phyloP scores from a whole-genome alignment of 2,888 invertebrate species.

The Epistrophella euchroma region DNA sequence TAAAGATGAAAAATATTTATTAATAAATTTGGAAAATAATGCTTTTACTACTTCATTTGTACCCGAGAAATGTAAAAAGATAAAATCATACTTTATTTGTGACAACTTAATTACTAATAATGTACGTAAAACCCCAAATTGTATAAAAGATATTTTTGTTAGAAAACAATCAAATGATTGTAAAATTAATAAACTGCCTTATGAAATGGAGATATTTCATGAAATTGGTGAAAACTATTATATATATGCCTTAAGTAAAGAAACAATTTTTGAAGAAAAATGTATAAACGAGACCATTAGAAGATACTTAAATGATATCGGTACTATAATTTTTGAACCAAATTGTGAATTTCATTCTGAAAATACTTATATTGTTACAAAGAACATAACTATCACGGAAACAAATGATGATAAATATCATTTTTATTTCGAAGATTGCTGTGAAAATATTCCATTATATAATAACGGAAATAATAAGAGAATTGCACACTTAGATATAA shows the following conservation, averaged over 20 bases:
- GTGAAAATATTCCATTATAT: background rate
- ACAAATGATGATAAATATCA: background rate
- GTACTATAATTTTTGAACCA: too few species aligned
- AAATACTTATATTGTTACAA: too few species aligned
- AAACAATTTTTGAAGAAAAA: too few species aligned
- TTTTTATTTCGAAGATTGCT: background rate
- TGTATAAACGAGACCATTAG: too few species aligned
- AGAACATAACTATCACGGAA: too few species aligned
- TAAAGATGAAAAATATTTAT: conserved; percentile 5
- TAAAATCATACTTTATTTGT: background rate
- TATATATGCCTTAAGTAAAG: too few species aligned
- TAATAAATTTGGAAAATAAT: background rate
- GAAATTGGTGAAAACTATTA: too few species aligned
- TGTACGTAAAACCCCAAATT: background rate
- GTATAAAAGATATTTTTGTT: too few species aligned
- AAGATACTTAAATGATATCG: too few species aligned
- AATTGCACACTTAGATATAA: background rate
- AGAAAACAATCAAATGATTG: background rate
- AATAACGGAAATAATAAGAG: background rate
- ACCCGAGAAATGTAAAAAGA: conserved; percentile 1
- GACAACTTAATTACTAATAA: background rate
- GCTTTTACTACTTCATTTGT: conserved; percentile 3
- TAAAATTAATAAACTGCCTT: background rate
- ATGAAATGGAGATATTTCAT: too few species aligned
- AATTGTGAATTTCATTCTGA: too few species aligned